Percentiles rank a stretch among this genome's conserved stretches.
phyloP scores from a whole-genome alignment of 1,140 invertebrate genomes.

The Pachypeltis micranthus region DNA sequence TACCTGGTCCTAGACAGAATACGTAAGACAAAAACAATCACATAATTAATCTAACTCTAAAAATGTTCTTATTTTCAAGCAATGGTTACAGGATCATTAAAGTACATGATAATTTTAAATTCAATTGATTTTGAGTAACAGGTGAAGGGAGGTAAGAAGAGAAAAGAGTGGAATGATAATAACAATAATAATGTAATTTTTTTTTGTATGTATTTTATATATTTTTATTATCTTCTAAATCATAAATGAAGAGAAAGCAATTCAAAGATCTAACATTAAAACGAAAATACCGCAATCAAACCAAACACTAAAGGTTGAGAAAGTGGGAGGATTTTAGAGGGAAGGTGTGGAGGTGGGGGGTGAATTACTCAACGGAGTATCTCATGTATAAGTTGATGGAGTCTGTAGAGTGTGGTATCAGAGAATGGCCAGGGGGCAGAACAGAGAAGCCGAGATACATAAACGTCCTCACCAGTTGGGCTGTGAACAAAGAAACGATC shows the following conservation, averaged over 20 bases:
- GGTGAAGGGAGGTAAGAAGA: not conserved
- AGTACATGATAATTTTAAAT: not conserved
- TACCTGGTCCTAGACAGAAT: not conserved
- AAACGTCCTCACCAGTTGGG: conserved; percentile 80
- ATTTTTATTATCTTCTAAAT: not conserved
- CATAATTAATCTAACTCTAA: not conserved
- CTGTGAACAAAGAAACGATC: conserved; percentile 39
- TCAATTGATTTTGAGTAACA: not conserved
- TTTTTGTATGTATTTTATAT: not conserved
- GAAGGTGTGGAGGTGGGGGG: not conserved
- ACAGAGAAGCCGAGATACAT: conserved; percentile 90
- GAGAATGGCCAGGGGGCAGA: conserved; percentile 66
- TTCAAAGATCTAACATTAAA: no score
- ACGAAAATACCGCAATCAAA: not conserved
- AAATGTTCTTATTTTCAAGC: not conserved
- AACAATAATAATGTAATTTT: not conserved
- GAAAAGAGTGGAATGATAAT: not conserved
- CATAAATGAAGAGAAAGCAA: no score
- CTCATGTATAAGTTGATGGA: conserved; percentile 64
- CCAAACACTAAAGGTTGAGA: not conserved
- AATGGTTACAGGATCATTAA: not conserved
- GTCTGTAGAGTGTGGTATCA: conserved; percentile 49
- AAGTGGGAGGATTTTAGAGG: not conserved
- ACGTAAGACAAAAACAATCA: not conserved
- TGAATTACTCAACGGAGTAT: conserved; percentile 57